A percentile compares a stretch with the other conserved stretches of the same genome.
phyloP scores from a whole-genome alignment of 2,797 vertebrate species.

The Helicolenus hilgendorfi region DNA sequence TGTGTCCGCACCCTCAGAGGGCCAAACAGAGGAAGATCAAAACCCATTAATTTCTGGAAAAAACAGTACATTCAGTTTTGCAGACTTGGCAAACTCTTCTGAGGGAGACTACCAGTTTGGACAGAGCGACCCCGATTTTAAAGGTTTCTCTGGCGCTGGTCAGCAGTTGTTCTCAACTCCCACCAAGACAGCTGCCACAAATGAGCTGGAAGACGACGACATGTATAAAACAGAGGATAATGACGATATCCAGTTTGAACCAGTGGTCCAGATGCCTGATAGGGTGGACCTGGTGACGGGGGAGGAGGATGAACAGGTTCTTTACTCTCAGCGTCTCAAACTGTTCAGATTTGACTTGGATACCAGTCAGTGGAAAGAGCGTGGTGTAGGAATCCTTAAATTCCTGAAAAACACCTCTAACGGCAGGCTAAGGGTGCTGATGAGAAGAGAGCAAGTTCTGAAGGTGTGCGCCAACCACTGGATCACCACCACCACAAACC shows the following conservation, averaged over 20 bases:
- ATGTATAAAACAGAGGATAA: conserved; percentile 97
- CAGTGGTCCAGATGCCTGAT: conserved; percentile 98
- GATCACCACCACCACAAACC: conserved; percentile 99
- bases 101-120: conserved; percentile 93
- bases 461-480: conserved; percentile 99
- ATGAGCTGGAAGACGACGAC: conserved; percentile 93
- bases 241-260: conserved; percentile 99
- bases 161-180: conserved; percentile 93
- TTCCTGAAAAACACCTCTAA: conserved; percentile 95
- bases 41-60: conserved; percentile 91
- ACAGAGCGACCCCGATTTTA: conserved; percentile 92
- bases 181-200: conserved; percentile 82
- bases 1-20: conserved; percentile 15
- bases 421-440: conserved; percentile 95
- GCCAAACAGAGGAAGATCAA: conserved; percentile 49
- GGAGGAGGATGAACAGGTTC: conserved; percentile 96
- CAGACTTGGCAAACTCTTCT: conserved; percentile 93
- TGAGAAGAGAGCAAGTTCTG: conserved; percentile 98
- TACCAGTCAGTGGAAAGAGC: conserved; percentile 97
- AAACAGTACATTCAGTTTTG: conserved; percentile 91
- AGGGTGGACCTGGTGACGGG: conserved; percentile 97
- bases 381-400: conserved; percentile 96
- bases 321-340: conserved; percentile 96
- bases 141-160: conserved; percentile 94
- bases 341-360: conserved; percentile 96